Conservation (phyloP, 2,113 vertebrate genomes). For the Oophaga pumilio region DNA sequence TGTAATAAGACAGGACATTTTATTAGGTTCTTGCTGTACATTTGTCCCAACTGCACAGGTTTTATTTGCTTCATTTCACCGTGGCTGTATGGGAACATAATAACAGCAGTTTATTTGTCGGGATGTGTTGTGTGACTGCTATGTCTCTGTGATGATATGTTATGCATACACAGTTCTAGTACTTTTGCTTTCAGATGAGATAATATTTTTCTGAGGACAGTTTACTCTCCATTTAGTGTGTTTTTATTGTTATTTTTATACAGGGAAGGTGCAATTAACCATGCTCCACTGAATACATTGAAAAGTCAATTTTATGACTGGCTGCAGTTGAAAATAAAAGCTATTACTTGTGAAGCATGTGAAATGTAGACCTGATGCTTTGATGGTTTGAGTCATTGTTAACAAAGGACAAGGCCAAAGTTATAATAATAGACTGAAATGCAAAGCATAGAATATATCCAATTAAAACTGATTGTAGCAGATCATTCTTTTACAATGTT, state of each 20-base stretch:
- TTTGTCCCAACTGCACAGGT: neutral
- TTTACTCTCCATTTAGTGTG: conserved; percentile 23
- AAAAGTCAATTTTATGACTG: conserved; percentile 50
- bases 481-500: neutral
- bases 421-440: conserved; percentile 7
- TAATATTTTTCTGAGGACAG: conserved; percentile 29
- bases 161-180: neutral
- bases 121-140: neutral
- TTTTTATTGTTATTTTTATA: conserved; percentile 50
- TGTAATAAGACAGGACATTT: neutral
- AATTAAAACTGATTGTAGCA: neutral
- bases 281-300: conserved; percentile 23
- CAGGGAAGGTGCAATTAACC: conserved; percentile 40
- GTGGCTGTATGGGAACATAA: neutral
- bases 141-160: neutral
- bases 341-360: conserved; percentile 40
- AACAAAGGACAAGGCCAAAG: conserved; percentile 35
- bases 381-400: conserved; percentile 24
- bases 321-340: conserved; percentile 51
- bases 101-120: conserved; percentile 25
- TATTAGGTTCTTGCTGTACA: neutral
- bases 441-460: conserved; percentile 27
- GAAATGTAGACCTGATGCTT: conserved; percentile 32
- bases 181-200: conserved; percentile 5
- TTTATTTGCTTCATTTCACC: neutral